These are phyloP conservation scores for Criorhina ranunculi DNA, from an alignment of 2,888 invertebrate genomes.

Conservation along the genomic window DNA sequence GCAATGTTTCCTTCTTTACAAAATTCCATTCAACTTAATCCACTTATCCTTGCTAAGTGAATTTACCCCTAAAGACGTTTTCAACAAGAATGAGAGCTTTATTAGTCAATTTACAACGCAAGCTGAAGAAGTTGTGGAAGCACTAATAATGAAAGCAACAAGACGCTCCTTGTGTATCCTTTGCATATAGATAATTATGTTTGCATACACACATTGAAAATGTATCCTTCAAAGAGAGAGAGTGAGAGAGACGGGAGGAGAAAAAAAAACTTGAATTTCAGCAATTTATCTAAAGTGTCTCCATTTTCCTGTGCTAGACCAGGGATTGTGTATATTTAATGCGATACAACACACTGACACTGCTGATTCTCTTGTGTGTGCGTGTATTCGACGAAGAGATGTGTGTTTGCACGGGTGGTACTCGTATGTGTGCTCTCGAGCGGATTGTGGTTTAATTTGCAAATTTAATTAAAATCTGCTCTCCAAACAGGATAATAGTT, in stretches of 20 bases:
- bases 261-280: background rate
- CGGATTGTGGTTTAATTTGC: slow-evolving; percentile 80
- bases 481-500: slow-evolving; percentile 78
- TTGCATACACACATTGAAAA: slow-evolving; percentile 12
- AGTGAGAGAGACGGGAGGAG: no score
- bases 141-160: slow-evolving; percentile 61
- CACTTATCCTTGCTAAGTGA: slow-evolving; percentile 58
- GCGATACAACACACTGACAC: no score
- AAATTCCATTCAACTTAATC: slow-evolving; percentile 64
- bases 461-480: slow-evolving; percentile 80
- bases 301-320: slow-evolving; percentile 1
- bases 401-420: no score
- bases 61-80: slow-evolving; percentile 55
- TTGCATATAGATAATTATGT: slow-evolving; percentile 31
- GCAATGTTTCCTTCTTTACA: slow-evolving; percentile 22
- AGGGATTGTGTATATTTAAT: no score
- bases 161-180: slow-evolving; percentile 18
- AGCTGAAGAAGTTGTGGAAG: slow-evolving; percentile 68
- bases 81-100: slow-evolving; percentile 62
- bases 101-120: slow-evolving; percentile 71
- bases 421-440: slow-evolving; percentile 34
- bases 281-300: slow-evolving; percentile 34
- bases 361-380: no score
- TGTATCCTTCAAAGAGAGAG: background rate
- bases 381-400: no score